phyloP scores from a whole-genome alignment of 2,888 invertebrate species.

The Hirtodrosophila cameraria region DNA sequence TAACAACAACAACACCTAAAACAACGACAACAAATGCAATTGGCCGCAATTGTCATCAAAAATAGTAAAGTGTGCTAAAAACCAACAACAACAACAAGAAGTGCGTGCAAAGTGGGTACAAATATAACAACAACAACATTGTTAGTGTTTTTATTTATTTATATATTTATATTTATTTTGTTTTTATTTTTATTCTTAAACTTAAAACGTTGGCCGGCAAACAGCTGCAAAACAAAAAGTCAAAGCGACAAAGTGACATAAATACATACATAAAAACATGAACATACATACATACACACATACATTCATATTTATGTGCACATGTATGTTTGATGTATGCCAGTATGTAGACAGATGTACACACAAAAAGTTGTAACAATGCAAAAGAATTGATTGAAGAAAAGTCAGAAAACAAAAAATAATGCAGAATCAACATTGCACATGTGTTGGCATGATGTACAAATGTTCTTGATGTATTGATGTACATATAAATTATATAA shows the following conservation, averaged over 20 bases:
- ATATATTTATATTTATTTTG: conserved; percentile 36
- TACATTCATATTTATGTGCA: not conserved
- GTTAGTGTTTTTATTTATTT: conserved; percentile 35
- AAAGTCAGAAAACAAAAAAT: no score
- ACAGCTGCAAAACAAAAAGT: conserved; percentile 55
- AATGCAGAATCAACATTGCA: no score
- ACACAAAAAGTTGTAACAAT: no score
- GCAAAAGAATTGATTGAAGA: no score
- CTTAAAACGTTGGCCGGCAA: conserved; percentile 56
- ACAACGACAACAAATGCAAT: conserved; percentile 47
- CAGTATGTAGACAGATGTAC: not conserved
- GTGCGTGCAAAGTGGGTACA: conserved; percentile 36
- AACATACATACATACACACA: no score
- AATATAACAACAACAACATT: conserved; percentile 23
- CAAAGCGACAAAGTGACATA: conserved; percentile 39
- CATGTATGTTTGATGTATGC: conserved; percentile 3
- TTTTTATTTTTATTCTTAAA: conserved; percentile 60
- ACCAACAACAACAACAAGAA: conserved; percentile 12
- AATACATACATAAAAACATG: no score
- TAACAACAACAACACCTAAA: no score
- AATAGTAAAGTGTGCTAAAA: conserved; percentile 1
- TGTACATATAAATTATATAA: not conserved
- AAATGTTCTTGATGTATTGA: not conserved
- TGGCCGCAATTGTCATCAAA: conserved; percentile 3
- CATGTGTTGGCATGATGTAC: no score